These are phyloP conservation scores for Drosophila erecta DNA, from an alignment of 1,140 invertebrate genomes.

Conservation along the genomic window DNA sequence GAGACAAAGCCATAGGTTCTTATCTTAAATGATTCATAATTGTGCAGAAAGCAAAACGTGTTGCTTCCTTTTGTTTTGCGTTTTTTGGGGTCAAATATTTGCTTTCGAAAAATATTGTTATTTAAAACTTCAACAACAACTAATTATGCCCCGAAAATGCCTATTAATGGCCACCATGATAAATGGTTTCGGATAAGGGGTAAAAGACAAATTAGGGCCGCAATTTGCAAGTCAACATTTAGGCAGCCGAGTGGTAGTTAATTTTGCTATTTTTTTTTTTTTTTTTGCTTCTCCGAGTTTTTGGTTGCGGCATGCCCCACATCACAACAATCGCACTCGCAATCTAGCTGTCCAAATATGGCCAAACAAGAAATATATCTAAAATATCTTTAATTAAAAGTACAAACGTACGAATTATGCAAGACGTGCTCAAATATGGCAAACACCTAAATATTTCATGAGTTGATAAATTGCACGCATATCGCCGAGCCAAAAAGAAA, in stretches of 20 bases:
- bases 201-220: slow-evolving; percentile 57
- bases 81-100: slow-evolving; percentile 56
- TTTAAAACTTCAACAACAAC: slow-evolving; percentile 47
- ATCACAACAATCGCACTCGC: slow-evolving; percentile 26
- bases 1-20: slow-evolving; percentile 36
- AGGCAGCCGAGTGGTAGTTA: slow-evolving; percentile 3
- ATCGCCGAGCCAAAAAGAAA: slow-evolving; percentile 3
- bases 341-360: slow-evolving; percentile 44
- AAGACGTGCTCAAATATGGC: slow-evolving; percentile 78
- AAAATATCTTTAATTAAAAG: slow-evolving; percentile 79
- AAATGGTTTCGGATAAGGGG: slow-evolving; percentile 31
- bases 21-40: slow-evolving; percentile 61
- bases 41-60: slow-evolving; percentile 47
- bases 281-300: slow-evolving; percentile 4
- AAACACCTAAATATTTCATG: slow-evolving; percentile 80
- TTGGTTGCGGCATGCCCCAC: slow-evolving; percentile 31
- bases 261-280: neutral
- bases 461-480: slow-evolving; percentile 64
- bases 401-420: slow-evolving; percentile 79
- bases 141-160: slow-evolving; percentile 44
- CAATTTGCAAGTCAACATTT: slow-evolving; percentile 55
- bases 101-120: slow-evolving; percentile 54
- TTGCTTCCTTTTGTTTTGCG: slow-evolving; percentile 12
- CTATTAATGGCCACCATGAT: slow-evolving; percentile 54
- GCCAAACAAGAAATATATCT: slow-evolving; percentile 64